Evolutionary conservation across 1,140 invertebrate species (phyloP).

Genomic region (Drosophila ananassae): DNA sequence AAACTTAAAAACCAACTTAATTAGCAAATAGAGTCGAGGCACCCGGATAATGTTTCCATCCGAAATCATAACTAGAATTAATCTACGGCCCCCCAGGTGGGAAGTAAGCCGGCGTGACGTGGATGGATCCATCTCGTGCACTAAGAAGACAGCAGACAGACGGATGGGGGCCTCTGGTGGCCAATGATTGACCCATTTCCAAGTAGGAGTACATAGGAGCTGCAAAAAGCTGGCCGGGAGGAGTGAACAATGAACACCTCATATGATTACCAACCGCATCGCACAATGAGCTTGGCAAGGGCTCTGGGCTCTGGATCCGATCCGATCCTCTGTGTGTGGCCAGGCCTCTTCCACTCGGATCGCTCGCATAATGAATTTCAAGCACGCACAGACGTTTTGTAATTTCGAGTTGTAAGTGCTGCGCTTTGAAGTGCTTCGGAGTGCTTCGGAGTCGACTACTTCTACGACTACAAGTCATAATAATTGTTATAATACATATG

Average conservation of each 20-base stretch:
- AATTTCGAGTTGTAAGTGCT: conserved; percentile 77
- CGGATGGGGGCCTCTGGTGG: neutral
- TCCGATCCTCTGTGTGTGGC: conserved; percentile 22
- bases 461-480: conserved; percentile 47
- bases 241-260: conserved; percentile 76
- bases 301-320: conserved; percentile 5
- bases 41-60: neutral
- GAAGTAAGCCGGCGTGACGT: conserved; percentile 23
- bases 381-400: conserved; percentile 83
- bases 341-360: conserved; percentile 8
- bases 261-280: conserved; percentile 64
- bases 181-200: conserved; percentile 67
- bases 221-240: conserved; percentile 33
- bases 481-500: conserved; percentile 38
- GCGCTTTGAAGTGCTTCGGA: conserved; percentile 68
- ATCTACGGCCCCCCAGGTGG: conserved; percentile 1
- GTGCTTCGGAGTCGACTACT: conserved; percentile 56
- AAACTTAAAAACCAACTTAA: neutral
- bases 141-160: conserved; percentile 17
- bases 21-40: neutral
- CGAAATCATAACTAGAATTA: conserved; percentile 13
- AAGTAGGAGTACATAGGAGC: conserved; percentile 15
- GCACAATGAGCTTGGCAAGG: neutral
- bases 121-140: conserved; percentile 17
- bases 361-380: conserved; percentile 76